Evolutionary conservation across 23 tunicate species (phyloP), one percentile per base, ranked within the genome.

Genomic region (Ciona savignyi): DNA sequence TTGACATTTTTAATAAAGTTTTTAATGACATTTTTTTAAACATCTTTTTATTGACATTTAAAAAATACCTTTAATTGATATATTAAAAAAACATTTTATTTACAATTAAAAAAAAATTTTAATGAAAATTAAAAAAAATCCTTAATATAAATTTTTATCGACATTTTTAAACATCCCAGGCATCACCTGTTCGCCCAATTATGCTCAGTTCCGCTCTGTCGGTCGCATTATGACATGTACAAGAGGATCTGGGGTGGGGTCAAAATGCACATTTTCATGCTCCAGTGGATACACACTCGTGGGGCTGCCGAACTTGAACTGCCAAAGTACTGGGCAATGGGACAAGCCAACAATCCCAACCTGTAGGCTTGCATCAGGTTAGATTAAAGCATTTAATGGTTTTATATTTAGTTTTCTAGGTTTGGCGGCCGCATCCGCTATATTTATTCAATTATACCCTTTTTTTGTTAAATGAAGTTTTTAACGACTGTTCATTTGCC

Each of bases 241-340:
- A 27, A 70, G 63, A n/a, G 83, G 83, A 3, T 48, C 23, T 4
- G 51, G 22, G 29, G 95, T 87, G 22, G 95, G 95, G 35, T 87
- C 95, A 30, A 76, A 75, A 56, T 87, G 95, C 48, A 71, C 34
- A 0, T 76, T 75, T 63, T 32, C 78, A 1, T 87, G 95, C 27
- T 34, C 73, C 1, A 24, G 15, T 2, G 77, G 73, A 4, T 70
- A 74, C 28, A 2, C 25, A 31, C 65, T 87, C 63, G 33, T 27
- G 3, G 86, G 86, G 0, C 9, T 51, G 15, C 71, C 86, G 2
- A 66, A 80, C 51, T n/a, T 81, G 24, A 75, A 75, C 56, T 87
- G 95, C 49, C 86, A 71, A 76, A 85, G 95, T 29, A 81, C 63
- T 24, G 62, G 71, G 30, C 68, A 70, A 65, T 87, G 95, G 95